Conservation (phyloP, 1,140 invertebrate genomes). For the Rhysida immarginata region DNA sequence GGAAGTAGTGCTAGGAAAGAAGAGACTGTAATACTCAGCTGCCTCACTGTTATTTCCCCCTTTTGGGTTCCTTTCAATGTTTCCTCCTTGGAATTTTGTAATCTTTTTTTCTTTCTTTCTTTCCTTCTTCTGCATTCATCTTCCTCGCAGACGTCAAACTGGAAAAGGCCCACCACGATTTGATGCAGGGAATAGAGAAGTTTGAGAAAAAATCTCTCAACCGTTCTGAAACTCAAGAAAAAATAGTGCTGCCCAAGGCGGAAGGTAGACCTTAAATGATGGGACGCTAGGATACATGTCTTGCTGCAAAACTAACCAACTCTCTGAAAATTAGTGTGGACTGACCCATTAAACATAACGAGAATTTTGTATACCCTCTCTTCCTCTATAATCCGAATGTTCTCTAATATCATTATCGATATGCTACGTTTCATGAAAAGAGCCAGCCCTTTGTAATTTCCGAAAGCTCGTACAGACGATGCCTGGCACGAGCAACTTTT, state of each 20-base stretch:
- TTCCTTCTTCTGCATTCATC: not conserved
- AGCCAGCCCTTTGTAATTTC: too few relatives aligned
- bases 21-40: not conserved
- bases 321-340: too few relatives aligned
- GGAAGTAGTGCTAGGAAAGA: too few relatives aligned
- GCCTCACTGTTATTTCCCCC: not conserved
- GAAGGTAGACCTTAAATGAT: constrained; percentile 53
- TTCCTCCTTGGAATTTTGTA: not conserved
- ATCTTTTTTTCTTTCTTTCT: not conserved
- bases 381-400: too few relatives aligned
- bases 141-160: constrained; percentile 47
- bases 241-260: constrained; percentile 59
- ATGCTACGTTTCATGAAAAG: too few relatives aligned
- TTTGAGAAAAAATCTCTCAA: constrained; percentile 51
- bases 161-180: constrained; percentile 52
- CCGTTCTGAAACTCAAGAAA: constrained; percentile 58
- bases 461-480: too few relatives aligned
- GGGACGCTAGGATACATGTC: too few relatives aligned
- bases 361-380: too few relatives aligned
- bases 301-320: too few relatives aligned
- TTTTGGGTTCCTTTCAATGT: constrained; percentile 1
- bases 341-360: too few relatives aligned
- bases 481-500: too few relatives aligned
- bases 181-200: constrained; percentile 53
- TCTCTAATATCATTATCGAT: too few relatives aligned